Conservation (phyloP, 2,888 invertebrate species). For the Hydropsyche betteni region DNA sequence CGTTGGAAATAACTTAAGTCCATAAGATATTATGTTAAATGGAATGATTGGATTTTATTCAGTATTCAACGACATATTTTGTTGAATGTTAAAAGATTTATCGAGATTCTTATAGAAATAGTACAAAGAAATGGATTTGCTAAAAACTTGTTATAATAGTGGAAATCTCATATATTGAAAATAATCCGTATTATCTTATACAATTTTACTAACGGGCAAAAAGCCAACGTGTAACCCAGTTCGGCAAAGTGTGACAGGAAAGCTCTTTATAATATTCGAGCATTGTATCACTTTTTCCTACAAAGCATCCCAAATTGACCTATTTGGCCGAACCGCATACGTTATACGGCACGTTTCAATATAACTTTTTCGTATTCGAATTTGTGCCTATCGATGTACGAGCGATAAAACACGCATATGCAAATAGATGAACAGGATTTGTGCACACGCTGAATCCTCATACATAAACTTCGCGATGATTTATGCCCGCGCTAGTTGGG, state of each 20-base stretch:
- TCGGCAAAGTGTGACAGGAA: slow-evolving; percentile 7
- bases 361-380: neutral
- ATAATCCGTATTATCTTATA: neutral
- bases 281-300: slow-evolving; percentile 7
- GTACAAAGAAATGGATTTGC: too few relatives aligned
- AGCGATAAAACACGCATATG: neutral
- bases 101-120: too few relatives aligned
- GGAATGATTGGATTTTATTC: too few relatives aligned
- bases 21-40: too few relatives aligned
- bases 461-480: neutral
- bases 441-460: neutral
- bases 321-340: slow-evolving; percentile 11
- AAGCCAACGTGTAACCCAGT: slow-evolving; percentile 7
- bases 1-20: too few relatives aligned
- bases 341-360: neutral
- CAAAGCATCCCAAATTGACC: slow-evolving; percentile 7
- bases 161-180: too few relatives aligned
- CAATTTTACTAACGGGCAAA: slow-evolving; percentile 12
- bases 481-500: neutral
- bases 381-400: neutral
- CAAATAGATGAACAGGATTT: slow-evolving; percentile 6
- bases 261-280: slow-evolving; percentile 25
- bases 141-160: too few relatives aligned
- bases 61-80: too few relatives aligned
- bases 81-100: too few relatives aligned